These are phyloP conservation scores for Oncorhynchus keta DNA, from an alignment of 2,113 vertebrate species.

Conservation along the genomic window DNA sequence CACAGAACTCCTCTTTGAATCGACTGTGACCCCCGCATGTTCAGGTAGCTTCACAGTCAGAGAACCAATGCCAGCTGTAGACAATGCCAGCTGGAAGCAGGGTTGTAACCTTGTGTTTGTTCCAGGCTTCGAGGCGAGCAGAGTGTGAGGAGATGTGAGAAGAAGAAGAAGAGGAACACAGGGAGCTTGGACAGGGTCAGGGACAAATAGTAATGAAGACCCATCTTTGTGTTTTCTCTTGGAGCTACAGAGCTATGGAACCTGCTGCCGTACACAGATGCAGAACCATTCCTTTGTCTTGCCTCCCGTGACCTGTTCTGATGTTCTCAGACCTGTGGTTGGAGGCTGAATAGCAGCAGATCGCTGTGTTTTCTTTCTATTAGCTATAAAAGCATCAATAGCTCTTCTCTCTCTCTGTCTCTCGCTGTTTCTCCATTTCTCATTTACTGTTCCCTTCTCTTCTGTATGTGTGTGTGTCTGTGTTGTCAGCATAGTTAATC, in stretches of 20 bases:
- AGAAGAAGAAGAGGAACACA: background rate
- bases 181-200: background rate
- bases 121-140: background rate
- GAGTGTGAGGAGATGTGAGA: background rate
- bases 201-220: background rate
- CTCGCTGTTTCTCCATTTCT: background rate
- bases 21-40: background rate
- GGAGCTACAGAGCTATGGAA: no score
- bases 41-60: background rate
- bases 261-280: no score
- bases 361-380: no score
- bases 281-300: no score
- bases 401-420: background rate
- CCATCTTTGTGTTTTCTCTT: background rate
- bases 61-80: background rate
- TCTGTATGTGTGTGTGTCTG: background rate
- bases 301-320: no score
- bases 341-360: no score
- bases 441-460: background rate
- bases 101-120: background rate
- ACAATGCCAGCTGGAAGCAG: background rate
- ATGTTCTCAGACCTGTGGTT: no score
- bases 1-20: background rate
- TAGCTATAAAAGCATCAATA: no score
- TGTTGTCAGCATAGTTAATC: conserved; percentile 33